Evolutionary conservation across 2,113 vertebrate species (phyloP).

Genomic region (Silurus glanis): DNA sequence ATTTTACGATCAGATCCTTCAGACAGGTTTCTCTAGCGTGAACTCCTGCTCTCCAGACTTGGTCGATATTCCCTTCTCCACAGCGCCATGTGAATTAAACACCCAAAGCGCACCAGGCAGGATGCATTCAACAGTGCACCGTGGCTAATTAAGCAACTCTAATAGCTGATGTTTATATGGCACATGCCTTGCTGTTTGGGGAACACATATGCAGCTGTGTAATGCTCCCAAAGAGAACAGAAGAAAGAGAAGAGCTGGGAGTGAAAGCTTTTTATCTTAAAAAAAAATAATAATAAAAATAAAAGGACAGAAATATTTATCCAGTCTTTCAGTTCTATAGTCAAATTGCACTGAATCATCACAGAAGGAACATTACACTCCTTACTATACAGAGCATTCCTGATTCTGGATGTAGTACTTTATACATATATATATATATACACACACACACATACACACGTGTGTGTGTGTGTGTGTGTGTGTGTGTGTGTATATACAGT

Average conservation of each 20-base stretch:
- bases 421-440: not conserved
- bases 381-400: not conserved
- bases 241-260: not conserved
- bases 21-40: not conserved
- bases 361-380: not conserved
- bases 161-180: not conserved
- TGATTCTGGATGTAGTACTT: not conserved
- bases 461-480: no score
- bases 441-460: no score
- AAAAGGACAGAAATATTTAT: not conserved
- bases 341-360: not conserved
- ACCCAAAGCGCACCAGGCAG: not conserved
- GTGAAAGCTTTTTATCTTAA: not conserved
- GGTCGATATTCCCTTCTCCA: not conserved
- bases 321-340: not conserved
- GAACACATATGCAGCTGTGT: not conserved
- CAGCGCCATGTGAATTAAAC: not conserved
- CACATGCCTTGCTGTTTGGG: not conserved
- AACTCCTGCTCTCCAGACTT: not conserved
- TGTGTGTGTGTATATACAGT: no score
- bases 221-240: not conserved
- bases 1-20: not conserved
- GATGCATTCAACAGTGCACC: constrained; percentile 13
- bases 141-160: constrained; percentile 15
- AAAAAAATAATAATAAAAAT: not conserved